Conservation (phyloP, 2,888 invertebrate genomes). For the Rutpela maculata region DNA sequence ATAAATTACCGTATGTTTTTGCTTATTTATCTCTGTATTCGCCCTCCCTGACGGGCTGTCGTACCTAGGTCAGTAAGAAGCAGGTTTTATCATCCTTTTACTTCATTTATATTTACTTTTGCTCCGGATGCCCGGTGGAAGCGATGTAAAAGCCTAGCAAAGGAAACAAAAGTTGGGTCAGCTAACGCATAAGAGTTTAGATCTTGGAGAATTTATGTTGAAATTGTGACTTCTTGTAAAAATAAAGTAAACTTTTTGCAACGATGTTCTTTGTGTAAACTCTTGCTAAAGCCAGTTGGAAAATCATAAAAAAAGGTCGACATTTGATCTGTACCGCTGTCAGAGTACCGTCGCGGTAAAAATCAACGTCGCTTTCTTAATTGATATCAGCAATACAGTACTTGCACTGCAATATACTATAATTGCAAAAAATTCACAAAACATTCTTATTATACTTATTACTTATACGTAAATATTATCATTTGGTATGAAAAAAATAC, state of each 20-base stretch:
- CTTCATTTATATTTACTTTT: constrained; percentile 32
- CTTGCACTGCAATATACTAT: too few relatives aligned
- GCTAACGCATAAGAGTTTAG: constrained; percentile 19
- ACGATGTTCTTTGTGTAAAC: too few relatives aligned
- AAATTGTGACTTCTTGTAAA: background rate
- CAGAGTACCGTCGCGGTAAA: too few relatives aligned
- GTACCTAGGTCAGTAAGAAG: background rate
- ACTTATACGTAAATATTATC: too few relatives aligned
- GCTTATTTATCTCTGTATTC: background rate
- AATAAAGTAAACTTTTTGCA: background rate
- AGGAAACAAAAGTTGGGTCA: background rate
- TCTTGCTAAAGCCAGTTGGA: too few relatives aligned
- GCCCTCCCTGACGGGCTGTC: background rate
- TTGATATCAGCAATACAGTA: too few relatives aligned
- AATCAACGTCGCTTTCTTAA: too few relatives aligned
- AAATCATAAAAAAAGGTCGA: too few relatives aligned
- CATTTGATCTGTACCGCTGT: too few relatives aligned
- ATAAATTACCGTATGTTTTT: background rate
- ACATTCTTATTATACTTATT: too few relatives aligned
- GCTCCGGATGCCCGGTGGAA: background rate
- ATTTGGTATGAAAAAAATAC: too few relatives aligned
- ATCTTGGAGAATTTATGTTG: constrained; percentile 20
- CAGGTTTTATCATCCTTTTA: constrained; percentile 21
- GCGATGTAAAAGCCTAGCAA: background rate
- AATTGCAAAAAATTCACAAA: too few relatives aligned